Evolutionary conservation across 2,888 invertebrate genomes (phyloP).

Genomic region (Pandemis corylana): DNA sequence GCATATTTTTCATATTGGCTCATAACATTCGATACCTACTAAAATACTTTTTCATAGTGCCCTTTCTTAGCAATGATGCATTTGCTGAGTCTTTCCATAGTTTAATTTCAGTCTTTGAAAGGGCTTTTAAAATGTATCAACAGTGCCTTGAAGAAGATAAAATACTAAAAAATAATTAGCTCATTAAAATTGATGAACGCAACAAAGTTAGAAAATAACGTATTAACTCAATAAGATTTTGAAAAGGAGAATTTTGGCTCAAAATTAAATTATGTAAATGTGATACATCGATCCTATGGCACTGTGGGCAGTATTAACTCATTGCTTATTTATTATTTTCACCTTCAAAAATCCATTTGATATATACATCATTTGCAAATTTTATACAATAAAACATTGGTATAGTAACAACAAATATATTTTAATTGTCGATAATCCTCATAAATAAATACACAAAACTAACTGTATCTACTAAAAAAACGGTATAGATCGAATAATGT

Average conservation of each 20-base stretch:
- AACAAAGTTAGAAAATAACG: neutral
- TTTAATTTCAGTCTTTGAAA: constrained; percentile 1
- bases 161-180: neutral
- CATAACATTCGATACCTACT: neutral
- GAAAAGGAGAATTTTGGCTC: neutral
- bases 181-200: no score
- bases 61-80: neutral
- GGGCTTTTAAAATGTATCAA: neutral
- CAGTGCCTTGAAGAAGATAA: neutral
- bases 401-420: constrained; percentile 8
- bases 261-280: neutral
- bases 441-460: neutral
- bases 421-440: constrained; percentile 14
- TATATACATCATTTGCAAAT: constrained; percentile 8
- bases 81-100: constrained; percentile 3
- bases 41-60: constrained; percentile 15
- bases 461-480: constrained; percentile 11
- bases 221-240: neutral
- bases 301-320: constrained; percentile 33
- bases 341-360: constrained; percentile 11
- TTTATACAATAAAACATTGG: constrained; percentile 29
- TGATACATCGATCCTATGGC: neutral
- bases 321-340: constrained; percentile 23
- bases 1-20: neutral
- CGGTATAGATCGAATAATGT: constrained; percentile 20